phyloP scores from a whole-genome alignment of 1,140 invertebrate genomes.

The Akabosia matsudoensis region DNA sequence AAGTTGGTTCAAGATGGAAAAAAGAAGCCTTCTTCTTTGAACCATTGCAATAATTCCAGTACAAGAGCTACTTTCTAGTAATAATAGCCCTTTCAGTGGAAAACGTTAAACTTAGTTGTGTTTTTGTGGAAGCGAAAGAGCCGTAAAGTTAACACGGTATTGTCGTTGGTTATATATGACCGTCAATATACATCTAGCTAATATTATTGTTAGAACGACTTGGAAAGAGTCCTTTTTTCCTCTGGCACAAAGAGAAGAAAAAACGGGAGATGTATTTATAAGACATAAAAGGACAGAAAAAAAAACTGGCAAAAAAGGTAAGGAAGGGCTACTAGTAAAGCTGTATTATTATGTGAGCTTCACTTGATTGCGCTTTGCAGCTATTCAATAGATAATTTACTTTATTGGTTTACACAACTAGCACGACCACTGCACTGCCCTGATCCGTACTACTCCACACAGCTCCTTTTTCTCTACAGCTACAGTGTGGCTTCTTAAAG shows the following conservation, averaged over 20 bases:
- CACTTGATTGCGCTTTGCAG: slow-evolving; percentile 17
- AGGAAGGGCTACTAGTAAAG: neutral
- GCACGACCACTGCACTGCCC: neutral
- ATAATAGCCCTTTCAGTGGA: neutral
- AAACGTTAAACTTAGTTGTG: too few relatives aligned
- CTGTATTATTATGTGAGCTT: slow-evolving; percentile 19
- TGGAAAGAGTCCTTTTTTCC: too few relatives aligned
- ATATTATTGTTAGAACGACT: too few relatives aligned
- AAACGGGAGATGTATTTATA: neutral
- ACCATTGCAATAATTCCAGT: slow-evolving; percentile 8
- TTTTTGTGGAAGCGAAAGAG: neutral
- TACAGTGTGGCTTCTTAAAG: slow-evolving; percentile 10
- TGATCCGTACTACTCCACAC: neutral
- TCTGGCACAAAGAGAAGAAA: too few relatives aligned
- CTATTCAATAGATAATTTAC: slow-evolving; percentile 25
- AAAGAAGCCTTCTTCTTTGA: neutral
- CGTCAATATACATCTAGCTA: too few relatives aligned
- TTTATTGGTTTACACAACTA: slow-evolving; percentile 16
- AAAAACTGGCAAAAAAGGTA: neutral
- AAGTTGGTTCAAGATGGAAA: neutral
- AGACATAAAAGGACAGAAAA: neutral
- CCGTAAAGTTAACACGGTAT: neutral
- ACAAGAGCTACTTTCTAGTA: neutral
- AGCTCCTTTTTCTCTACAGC: neutral
- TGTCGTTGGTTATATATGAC: neutral